These are phyloP conservation scores for Calypte anna DNA, from an alignment of 2,113 vertebrate genomes.

Conservation along the genomic window DNA sequence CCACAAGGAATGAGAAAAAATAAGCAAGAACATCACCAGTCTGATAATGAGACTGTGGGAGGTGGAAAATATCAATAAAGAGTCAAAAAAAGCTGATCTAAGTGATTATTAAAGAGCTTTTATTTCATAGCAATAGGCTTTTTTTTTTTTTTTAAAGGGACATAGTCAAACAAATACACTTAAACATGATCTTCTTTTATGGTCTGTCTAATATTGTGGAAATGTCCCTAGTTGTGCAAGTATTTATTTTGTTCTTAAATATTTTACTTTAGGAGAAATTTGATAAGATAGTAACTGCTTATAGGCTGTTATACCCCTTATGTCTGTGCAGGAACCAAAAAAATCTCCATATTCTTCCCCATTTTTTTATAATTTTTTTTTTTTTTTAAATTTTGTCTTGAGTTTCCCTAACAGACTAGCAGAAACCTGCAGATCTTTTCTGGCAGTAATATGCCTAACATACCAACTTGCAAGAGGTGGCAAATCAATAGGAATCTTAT, in stretches of 20 bases:
- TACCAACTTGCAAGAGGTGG: background rate
- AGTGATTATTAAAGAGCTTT: conserved; percentile 35
- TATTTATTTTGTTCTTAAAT: background rate
- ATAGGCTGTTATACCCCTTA: background rate
- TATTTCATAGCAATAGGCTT: background rate
- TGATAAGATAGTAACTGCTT: background rate
- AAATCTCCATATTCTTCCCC: background rate
- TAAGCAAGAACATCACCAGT: conserved; percentile 7
- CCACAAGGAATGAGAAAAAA: conserved; percentile 16
- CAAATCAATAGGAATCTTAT: background rate
- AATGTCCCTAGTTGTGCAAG: background rate
- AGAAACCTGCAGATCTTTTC: background rate
- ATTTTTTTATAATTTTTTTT: too few species aligned
- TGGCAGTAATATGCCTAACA: background rate
- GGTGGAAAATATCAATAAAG: conserved; percentile 47
- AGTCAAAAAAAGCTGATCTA: conserved; percentile 41
- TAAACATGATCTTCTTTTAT: background rate
- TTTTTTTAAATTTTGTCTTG: background rate
- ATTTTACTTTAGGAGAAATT: background rate
- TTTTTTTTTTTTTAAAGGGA: conserved; percentile 23
- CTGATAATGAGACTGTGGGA: conserved; percentile 30
- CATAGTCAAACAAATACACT: background rate
- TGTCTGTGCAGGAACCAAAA: background rate
- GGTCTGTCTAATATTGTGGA: background rate
- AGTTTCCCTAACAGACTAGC: background rate